Base-by-base conservation (phyloP, 2,888 invertebrate genomes). In the Tenodera sinensis region DNA sequence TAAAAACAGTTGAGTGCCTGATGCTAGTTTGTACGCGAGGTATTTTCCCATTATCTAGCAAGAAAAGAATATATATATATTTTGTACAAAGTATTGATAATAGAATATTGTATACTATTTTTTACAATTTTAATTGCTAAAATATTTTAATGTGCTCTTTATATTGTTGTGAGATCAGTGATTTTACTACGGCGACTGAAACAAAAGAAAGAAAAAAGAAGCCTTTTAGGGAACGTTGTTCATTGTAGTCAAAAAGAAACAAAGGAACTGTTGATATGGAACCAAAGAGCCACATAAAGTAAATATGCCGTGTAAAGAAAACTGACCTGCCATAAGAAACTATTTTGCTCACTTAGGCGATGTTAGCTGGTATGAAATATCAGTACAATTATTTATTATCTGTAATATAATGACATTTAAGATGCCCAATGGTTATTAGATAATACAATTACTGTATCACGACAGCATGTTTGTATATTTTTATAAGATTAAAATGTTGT, bases 361-460 rank as follows among this genome's bases (percentile, higher is more conserved):
- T 71, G 54, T 71, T 71, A 71, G 54, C 54, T 71, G 54, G 6
- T 71, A 71, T 71, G 25, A 71, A 71, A 71, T 71, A 71, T 71
- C 54, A 71, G 54, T 20, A 71, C 54, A 71, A 71, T 25, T 71
- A 71, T 71, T 71, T 71, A 71, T 71, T 71, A 71, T 25, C 54
- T 20, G 15, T 71, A 71, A 20, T 71, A 20, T 71, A 71, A 71
- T 71, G 54, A 71, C 25, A 71, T 71, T 71, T 71, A 93, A 95
- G 91, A 71, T 20, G 85, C 47, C n/a, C 27, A 27, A 42, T 47
- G 54, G 91, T 88, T 34, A 83, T 83, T 7, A 71, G 4, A 20
- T 84, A 81, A 28, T 34, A 87, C 88, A 83, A 47, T 81, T 82
- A 87, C 85, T 47, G n/a, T 85, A 54, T 42, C 42, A 47, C 15